phyloP scores from a whole-genome alignment of 2,797 vertebrate genomes.

The Protonibea diacanthus region DNA sequence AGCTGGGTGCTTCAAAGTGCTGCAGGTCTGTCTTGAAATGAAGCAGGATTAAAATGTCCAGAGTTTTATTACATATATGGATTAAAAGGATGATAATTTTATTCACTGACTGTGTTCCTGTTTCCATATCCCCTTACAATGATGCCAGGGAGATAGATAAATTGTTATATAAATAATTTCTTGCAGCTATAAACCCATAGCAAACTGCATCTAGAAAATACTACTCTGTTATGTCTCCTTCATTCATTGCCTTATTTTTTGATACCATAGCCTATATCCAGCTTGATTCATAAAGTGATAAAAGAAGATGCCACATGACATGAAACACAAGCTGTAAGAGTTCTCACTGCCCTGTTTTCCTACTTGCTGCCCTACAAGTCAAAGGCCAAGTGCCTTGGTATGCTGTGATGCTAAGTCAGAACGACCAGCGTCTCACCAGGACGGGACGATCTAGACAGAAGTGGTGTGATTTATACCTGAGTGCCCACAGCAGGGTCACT shows the following conservation, averaged over 20 bases:
- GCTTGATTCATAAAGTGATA: not conserved
- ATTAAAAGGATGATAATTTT: not conserved
- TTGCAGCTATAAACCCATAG: not conserved
- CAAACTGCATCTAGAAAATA: not conserved
- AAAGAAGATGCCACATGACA: constrained; percentile 5
- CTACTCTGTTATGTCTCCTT: not conserved
- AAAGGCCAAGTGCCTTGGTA: constrained; percentile 66
- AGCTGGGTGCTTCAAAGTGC: constrained; percentile 49
- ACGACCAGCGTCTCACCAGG: constrained; percentile 23
- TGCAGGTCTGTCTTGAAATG: constrained; percentile 15
- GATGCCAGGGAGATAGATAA: not conserved
- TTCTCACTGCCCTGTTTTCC: constrained; percentile 16
- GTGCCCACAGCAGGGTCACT: constrained; percentile 45
- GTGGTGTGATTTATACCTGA: constrained; percentile 66
- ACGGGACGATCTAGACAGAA: constrained; percentile 28
- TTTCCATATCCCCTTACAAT: not conserved
- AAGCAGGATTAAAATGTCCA: not conserved
- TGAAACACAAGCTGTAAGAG: not conserved
- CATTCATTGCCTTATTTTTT: not conserved
- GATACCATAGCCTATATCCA: not conserved
- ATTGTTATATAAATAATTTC: not conserved
- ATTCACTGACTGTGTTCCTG: not conserved
- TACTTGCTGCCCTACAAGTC: constrained; percentile 48
- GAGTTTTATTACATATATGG: not conserved
- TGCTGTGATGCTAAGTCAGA: constrained; percentile 50